phyloP scores from a whole-genome alignment of 2,888 invertebrate species.

The Eupithecia exiguata region DNA sequence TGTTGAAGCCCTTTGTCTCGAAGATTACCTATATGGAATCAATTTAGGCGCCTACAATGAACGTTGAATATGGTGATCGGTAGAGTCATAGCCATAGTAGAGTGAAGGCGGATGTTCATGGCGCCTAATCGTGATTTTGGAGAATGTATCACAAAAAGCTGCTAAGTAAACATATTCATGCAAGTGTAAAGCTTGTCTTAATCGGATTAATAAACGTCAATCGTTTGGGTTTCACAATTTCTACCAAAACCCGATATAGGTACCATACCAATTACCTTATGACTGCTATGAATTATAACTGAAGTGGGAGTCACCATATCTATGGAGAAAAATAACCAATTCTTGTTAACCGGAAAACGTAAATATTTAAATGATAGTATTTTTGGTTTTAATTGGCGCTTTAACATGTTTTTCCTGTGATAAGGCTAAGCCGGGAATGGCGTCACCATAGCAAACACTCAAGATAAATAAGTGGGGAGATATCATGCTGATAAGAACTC shows the following conservation, averaged over 20 bases:
- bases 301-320: background rate
- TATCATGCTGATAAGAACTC: slow-evolving; percentile 34
- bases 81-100: slow-evolving; percentile 1
- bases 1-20: slow-evolving; percentile 26
- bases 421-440: slow-evolving; percentile 33
- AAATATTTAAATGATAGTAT: background rate
- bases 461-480: slow-evolving; percentile 41
- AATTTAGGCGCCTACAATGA: slow-evolving; percentile 33
- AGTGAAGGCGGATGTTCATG: slow-evolving; percentile 1
- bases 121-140: slow-evolving; percentile 1
- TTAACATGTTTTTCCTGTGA: slow-evolving; percentile 43
- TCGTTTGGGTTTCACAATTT: background rate
- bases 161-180: background rate
- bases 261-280: background rate
- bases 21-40: slow-evolving; percentile 12
- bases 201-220: background rate
- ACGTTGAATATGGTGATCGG: slow-evolving; percentile 4
- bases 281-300: background rate
- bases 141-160: background rate
- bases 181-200: background rate
- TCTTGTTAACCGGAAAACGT: background rate
- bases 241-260: background rate
- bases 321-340: background rate
- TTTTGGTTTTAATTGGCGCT: background rate
- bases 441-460: slow-evolving; percentile 45